Base-by-base conservation (phyloP, 2,113 vertebrate species). In the Electrona antarctica region DNA sequence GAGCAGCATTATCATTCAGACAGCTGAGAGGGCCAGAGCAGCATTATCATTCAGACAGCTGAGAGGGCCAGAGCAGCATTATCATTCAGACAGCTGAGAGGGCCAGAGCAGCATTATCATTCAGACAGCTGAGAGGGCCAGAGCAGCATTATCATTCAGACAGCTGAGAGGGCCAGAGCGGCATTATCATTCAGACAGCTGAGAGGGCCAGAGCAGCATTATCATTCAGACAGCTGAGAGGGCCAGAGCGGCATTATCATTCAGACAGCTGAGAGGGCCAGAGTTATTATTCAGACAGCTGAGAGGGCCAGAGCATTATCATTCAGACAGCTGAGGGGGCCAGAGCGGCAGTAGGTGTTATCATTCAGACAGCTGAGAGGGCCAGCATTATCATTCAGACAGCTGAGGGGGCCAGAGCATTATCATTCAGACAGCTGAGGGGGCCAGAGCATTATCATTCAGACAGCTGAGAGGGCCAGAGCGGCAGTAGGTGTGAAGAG, bases 21-120 rank as follows among this genome's bases (percentile, higher is more conserved):
- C 74, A 51, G 71, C 78, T 85, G 79, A 84, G 79, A 77, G 74
- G 66, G 41, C 70, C 77, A 73, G 71, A 61, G 69, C 15, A 55
- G 56, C 72, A 65, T n/a, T n/a, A n/a, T n/a, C n/a, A n/a, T 86
- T 79, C 79, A 83, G 57, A 49, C 74, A 51, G 71, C 78, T 85
- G 79, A 84, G 79, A 77, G 74, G 66, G 41, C 70, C 77, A 73
- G 71, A 61, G 69, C 15, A 55, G 56, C 72, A 65, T n/a, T n/a
- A n/a, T n/a, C n/a, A n/a, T 86, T 79, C 79, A 83, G 57, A 49
- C 74, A 51, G 71, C 78, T 85, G 79, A 84, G 79, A 77, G 74
- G 66, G 41, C 70, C 77, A 73, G 71, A 61, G 69, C 15, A 55
- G 56, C 72, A 65, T n/a, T n/a, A n/a, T n/a, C n/a, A n/a, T 86